Percentiles rank a stretch among this genome's conserved stretches.
These are phyloP conservation scores for Loxodonta africana DNA, from an alignment of 2,113 vertebrate genomes.

Conservation along the genomic window DNA sequence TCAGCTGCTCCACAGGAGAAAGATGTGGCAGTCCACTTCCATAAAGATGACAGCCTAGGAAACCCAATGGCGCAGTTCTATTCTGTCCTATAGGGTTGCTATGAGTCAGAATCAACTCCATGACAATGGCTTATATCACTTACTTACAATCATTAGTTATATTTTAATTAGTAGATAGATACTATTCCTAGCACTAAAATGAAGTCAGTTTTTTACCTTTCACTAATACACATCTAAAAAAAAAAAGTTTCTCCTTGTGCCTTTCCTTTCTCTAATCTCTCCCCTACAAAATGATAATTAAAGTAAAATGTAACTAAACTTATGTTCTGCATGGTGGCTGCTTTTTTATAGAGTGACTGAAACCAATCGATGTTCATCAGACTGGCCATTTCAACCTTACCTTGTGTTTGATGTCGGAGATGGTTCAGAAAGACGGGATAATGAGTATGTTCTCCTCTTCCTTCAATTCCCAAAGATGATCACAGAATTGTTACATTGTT, in stretches of 20 bases:
- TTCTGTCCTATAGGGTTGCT: not conserved
- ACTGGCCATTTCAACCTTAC: constrained; percentile 93
- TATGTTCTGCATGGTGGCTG: not conserved
- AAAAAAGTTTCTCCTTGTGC: not conserved
- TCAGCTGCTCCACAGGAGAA: not conserved
- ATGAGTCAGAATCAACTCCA: not conserved
- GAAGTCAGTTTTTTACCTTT: not conserved
- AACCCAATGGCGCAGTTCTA: not conserved
- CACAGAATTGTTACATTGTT: not conserved
- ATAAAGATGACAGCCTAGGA: not conserved
- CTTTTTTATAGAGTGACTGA: constrained; percentile 86
- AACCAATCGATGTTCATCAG: constrained; percentile 86
- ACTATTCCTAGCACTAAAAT: not conserved
- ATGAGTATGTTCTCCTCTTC: constrained; percentile 88
- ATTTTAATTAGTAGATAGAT: not conserved
- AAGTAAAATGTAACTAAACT: not conserved
- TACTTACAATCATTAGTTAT: not conserved
- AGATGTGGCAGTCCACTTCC: not conserved
- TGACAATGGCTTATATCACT: not conserved
- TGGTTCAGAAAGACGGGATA: constrained; percentile 89
- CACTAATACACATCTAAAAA: not conserved
- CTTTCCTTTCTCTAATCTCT: not conserved
- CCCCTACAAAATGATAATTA: not conserved
- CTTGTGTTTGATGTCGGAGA: constrained; percentile 93
- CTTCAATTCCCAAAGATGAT: not conserved